phyloP scores from a whole-genome alignment of 2,888 invertebrate genomes.

The Kuschelorhynchus macadamiae region DNA sequence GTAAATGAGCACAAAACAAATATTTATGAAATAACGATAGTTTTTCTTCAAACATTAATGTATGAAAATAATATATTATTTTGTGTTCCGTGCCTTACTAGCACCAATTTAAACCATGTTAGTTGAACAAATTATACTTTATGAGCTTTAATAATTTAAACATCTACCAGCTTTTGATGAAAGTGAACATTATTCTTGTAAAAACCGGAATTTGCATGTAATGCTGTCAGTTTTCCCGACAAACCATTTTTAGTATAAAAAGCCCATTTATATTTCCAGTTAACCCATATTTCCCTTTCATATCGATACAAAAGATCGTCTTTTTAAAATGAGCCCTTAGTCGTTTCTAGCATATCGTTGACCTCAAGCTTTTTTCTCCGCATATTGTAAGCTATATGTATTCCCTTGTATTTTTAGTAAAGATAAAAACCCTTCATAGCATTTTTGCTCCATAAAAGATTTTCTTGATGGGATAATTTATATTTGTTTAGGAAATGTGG shows the following conservation, averaged over 20 bases:
- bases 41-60: too few relatives aligned
- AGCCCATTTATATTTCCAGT: slow-evolving; percentile 38
- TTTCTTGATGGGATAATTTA: too few relatives aligned
- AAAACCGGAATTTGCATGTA: slow-evolving; percentile 14
- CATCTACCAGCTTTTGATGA: not conserved
- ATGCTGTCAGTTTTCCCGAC: slow-evolving; percentile 35
- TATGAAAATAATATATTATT: too few relatives aligned
- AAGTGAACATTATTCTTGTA: not conserved
- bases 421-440: too few relatives aligned
- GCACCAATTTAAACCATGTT: too few relatives aligned
- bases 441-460: too few relatives aligned
- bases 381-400: slow-evolving; percentile 10
- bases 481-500: too few relatives aligned
- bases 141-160: not conserved
- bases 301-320: slow-evolving; percentile 40
- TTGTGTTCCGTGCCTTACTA: too few relatives aligned
- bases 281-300: slow-evolving; percentile 36
- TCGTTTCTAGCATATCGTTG: slow-evolving; percentile 31
- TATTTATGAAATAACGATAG: too few relatives aligned
- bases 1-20: too few relatives aligned
- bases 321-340: slow-evolving; percentile 31
- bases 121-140: too few relatives aligned
- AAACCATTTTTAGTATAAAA: slow-evolving; percentile 40
- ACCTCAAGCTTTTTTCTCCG: slow-evolving; percentile 22
- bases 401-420: too few relatives aligned